Evolutionary conservation across 53 echinoderm and acorn worm genomes (phyloP).

Genomic region (Crossaster papposus): DNA sequence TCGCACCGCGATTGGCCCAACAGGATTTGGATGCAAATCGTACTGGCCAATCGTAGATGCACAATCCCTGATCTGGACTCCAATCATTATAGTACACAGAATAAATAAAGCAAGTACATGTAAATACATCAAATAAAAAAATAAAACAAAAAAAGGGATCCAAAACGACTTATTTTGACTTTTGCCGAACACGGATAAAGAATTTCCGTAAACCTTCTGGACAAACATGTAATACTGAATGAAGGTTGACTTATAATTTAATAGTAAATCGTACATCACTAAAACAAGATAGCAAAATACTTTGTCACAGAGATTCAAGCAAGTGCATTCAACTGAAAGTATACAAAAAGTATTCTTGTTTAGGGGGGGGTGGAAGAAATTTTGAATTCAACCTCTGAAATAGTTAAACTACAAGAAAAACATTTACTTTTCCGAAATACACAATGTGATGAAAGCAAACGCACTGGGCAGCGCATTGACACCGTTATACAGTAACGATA

Average conservation of each 20-base stretch:
- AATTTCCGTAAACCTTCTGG: neutral
- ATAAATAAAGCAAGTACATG: no score
- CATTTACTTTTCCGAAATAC: neutral
- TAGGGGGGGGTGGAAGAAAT: neutral
- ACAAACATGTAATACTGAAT: constrained; percentile 11
- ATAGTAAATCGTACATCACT: neutral
- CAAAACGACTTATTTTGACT: neutral
- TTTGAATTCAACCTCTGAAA: neutral
- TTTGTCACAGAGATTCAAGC: neutral
- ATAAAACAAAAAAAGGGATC: no score
- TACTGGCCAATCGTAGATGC: neutral
- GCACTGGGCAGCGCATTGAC: no score
- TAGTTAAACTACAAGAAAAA: neutral
- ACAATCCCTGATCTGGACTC: neutral
- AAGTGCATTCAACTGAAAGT: neutral
- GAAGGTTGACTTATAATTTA: neutral
- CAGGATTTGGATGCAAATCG: no score
- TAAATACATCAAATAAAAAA: no score
- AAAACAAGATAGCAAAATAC: neutral
- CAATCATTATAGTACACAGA: no score
- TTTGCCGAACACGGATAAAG: neutral
- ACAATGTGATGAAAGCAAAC: no score
- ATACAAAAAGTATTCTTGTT: neutral
- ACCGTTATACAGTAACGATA: neutral
- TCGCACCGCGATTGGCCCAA: neutral